Evolutionary conservation across 2,888 invertebrate species (phyloP), one percentile per base, ranked within the genome.

Genomic region (Drosophila picticornis): DNA sequence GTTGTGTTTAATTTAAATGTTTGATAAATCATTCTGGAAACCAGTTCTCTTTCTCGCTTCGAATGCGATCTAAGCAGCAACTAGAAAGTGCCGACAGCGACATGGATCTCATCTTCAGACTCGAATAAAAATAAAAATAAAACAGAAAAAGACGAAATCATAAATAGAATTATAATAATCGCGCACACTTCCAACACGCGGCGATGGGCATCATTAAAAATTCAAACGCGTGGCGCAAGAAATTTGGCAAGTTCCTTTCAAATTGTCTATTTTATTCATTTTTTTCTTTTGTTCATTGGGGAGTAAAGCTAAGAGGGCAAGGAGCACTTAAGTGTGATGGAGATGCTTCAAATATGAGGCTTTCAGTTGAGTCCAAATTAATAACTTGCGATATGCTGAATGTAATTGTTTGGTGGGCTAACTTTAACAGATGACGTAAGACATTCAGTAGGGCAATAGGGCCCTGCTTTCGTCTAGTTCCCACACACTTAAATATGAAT

Each of bases 191-290:
- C 76, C 83, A 85, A 83, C 87, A 86, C 89, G 72, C 76, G 87
- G 89, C 75, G 11, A n/a, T 56, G 38, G 27, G 38, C 55, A 43
- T 75, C 72, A 87, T 91, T 88, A 84, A 78, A 77, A 81, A 86
- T 80, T 77, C 78, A 89, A 75, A 86, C 90, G 91, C 91, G 88
- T 91, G 91, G 91, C 90, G 77, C 77, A 69, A 74, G 69, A 89
- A 87, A 77, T 74, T 88, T 82, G 66, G 68, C 76, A 75, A 69
- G 75, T 81, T 84, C 79, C 81, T 84, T 84, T 82, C 82, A 50
- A 78, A 72, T 64, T 58, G 50, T 57, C 31, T 43, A 36, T 40
- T 40, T 51, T 16, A 51, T 38, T 29, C 4, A 2, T 2, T 51
- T 51, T 57, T 62, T 70, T 53, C 22, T 34, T 46, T 34, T n/a